Evolutionary conservation across 2,888 invertebrate species (phyloP).

Genomic region (Drosophila fungiperda): DNA sequence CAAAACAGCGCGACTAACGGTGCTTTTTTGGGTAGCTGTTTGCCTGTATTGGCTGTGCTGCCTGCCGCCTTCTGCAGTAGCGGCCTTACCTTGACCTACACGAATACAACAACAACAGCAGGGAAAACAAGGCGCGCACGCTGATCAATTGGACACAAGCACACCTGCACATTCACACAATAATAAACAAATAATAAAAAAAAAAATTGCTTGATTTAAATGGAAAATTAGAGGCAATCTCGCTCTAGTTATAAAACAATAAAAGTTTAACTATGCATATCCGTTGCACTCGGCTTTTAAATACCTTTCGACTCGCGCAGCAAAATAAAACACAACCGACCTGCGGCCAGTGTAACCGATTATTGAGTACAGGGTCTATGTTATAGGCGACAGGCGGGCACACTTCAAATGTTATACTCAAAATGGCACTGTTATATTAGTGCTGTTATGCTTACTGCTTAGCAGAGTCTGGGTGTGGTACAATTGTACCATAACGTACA

Average conservation of each 20-base stretch:
- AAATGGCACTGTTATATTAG: slow-evolving; percentile 18
- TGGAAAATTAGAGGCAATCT: slow-evolving; percentile 19
- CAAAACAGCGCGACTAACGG: slow-evolving; percentile 43
- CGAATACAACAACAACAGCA: slow-evolving; percentile 39
- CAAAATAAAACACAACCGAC: slow-evolving; percentile 47
- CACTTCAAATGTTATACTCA: slow-evolving; percentile 18
- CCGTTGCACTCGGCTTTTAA: slow-evolving; percentile 46
- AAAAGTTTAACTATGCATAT: slow-evolving; percentile 28
- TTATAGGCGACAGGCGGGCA: slow-evolving; percentile 10
- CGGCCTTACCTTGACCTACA: slow-evolving; percentile 75
- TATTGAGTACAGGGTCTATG: slow-evolving; percentile 19
- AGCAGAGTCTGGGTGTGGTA: not conserved
- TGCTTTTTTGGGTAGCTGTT: slow-evolving; percentile 48
- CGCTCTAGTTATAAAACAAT: slow-evolving; percentile 25
- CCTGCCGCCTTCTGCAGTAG: slow-evolving; percentile 15
- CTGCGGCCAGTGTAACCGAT: slow-evolving; percentile 54
- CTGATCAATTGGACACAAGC: slow-evolving; percentile 2
- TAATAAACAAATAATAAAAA: slow-evolving; percentile 1
- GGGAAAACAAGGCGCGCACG: slow-evolving; percentile 12
- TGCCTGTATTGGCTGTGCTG: slow-evolving; percentile 6
- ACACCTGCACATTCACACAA: slow-evolving; percentile 8
- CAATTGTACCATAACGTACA: not conserved
- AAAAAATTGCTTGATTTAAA: slow-evolving; percentile 12
- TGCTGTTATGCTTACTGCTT: not conserved
- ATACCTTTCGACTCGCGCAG: slow-evolving; percentile 29